Evolutionary conservation across 2,797 vertebrate species (phyloP), one percentile per base, ranked within the genome.

Genomic region (Anguilla pacifica): DNA sequence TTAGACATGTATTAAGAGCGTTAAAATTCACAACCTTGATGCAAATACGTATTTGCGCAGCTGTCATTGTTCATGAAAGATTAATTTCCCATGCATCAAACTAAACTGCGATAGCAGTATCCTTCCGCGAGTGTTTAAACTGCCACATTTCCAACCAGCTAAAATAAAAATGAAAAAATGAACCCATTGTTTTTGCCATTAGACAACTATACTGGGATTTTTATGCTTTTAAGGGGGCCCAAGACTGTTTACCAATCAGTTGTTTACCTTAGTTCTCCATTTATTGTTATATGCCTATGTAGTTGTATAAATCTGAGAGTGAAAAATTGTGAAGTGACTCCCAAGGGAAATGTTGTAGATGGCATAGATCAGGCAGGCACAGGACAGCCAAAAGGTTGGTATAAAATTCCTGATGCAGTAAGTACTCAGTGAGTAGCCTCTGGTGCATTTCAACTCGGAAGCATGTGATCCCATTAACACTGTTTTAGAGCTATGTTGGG

Each of bases 391-490:
- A 74, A 74, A 74, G 13, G 28, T 31, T 31, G 0, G 31, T 67
- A 25, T 67, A 67, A 67, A 67, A 67, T 31, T 74, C 70, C 35
- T 74, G 70, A 39, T 35, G 31, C 70, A 35, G 70, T 31, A 74
- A 70, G 64, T 70, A 70, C 72, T 77, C 72, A 39, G 2, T 39
- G 77, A 46, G 35, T 22, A 46, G 39, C 77, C 39, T 22, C 19
- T 81, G 77, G 35, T 81, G 77, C 43, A 81, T 81, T 77, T 81
- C 43, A 49, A 6, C 43, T 46, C 7, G 39, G 77, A 81, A 81
- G 43, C 43, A 25, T 81, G 22, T 49, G 43, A 81, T 43, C 43
- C 77, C 77, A 81, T 81, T 81, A 81, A 81, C 19, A 39, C 77
- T 81, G 11, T 46, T 81, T 81, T 81, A 81, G 77, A 46, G 77